Evolutionary conservation across 2,113 vertebrate genomes (phyloP), one percentile per base, ranked within the genome.

Genomic region (Hipposideros armiger): DNA sequence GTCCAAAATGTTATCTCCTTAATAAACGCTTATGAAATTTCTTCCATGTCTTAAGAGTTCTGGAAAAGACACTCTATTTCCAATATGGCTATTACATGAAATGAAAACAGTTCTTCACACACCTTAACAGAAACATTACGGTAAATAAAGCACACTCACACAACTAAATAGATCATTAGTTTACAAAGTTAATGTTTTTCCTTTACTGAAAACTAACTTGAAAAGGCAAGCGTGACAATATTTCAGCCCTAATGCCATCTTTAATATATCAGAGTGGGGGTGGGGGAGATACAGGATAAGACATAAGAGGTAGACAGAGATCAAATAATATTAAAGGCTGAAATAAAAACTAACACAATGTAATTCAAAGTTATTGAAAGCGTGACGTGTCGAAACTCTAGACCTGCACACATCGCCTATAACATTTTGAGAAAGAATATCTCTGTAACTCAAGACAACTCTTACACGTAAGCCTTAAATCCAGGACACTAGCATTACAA

Each of bases 401-500:
- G 45, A 89, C 10, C 20, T 80, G 36, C 17, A 94, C 20, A 84
- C 5, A 92, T 80, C 60, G 83, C 42, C 47, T 81, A 94, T 87
- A 86, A 84, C 22, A 8, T 60, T 95, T n/a, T 77, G 82, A 83
- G 36, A 66, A 94, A 73, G 30, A 95, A 16, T 94, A 94, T 80
- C 74, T 70, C 47, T 10, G 5, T 47, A 96, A 92, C 20, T 89
- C 64, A 95, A 85, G 45, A 64, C 72, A 90, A 94, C 47, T 90
- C 36, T 73, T 87, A 20, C n/a, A 60, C 52, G 32, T 73, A 73
- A 85, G 47, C 81, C 89, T 94, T 84, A 96, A 97, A 91, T 94
- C 56, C 64, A 81, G 81, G 42, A 95, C n/a, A 78, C 60, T 28
- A 78, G n/a, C 47, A 87, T 81, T 92, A 76, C 32, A 96, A 82